A percentile compares a stretch with the other conserved stretches of the same genome.
Conservation (phyloP, 2,888 invertebrate species). For the Drosophila pseudotakahashii region DNA sequence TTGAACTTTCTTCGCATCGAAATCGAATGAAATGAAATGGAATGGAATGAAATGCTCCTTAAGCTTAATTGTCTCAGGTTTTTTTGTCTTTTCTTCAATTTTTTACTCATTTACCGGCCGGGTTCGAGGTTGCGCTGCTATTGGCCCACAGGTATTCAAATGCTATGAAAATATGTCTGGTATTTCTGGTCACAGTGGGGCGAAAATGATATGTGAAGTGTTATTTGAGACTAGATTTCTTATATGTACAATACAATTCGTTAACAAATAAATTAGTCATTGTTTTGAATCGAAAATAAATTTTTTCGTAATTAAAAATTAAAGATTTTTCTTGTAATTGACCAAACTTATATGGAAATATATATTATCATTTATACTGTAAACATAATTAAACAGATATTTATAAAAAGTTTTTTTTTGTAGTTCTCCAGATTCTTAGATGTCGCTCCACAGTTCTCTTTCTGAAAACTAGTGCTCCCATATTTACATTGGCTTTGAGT, state of each 20-base stretch:
- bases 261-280: no score
- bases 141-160: constrained; percentile 69
- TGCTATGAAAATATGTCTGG: constrained; percentile 65
- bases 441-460: constrained; percentile 45
- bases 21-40: constrained; percentile 53
- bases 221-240: no score
- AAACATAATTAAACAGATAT: no score
- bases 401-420: no score
- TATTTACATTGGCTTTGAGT: constrained; percentile 59
- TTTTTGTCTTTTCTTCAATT: constrained; percentile 60
- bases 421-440: neutral
- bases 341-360: no score
- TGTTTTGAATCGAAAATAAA: no score
- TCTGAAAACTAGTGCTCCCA: constrained; percentile 39
- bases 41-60: constrained; percentile 71
- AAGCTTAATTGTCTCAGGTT: constrained; percentile 74
- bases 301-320: no score
- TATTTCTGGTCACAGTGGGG: constrained; percentile 57
- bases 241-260: no score
- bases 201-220: neutral
- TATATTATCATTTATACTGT: no score
- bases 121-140: constrained; percentile 37
- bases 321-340: no score
- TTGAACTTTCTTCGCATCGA: constrained; percentile 72
- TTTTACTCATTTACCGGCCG: constrained; percentile 66